Evolutionary conservation across 2,797 vertebrate genomes (phyloP), one percentile per base, ranked within the genome.

Genomic region (Corythornis leucogaster): DNA sequence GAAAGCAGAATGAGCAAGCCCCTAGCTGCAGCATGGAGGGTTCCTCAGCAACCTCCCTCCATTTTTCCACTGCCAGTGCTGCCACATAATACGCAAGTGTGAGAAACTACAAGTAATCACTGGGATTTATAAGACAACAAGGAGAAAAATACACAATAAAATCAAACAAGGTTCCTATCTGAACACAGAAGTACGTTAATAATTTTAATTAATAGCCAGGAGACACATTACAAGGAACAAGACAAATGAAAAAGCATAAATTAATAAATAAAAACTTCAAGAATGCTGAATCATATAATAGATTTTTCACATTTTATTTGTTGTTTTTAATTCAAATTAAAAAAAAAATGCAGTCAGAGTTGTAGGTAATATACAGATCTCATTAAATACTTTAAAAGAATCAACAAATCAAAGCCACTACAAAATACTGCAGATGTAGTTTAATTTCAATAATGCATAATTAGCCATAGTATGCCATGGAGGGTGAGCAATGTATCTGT

Each of bases 131-230:
- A 85, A 58, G 19, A 82, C 24, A 71, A 35, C 1, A 19, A 71
- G 19, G 11, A 74, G 33, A 38, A 67, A 87, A 92, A 55, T 53
- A 31, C 43, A 45, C 55, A 75, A 80, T 69, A 8, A 89, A 95
- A 93, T 87, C 48, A 89, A 95, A 91, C 43, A 68, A 73, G 16
- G 16, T 69, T 94, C 45, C 73, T 74, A 45, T 75, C 40, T 76
- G 35, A 92, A 85, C 59, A 89, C 53, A 83, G 42, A 92, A 59
- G 76, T 87, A 48, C 48, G 62, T 83, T 70, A 79, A 3, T 46
- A 76, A 81, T 88, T 92, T 67, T 88, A 89, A 91, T 89, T 92
- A 92, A 83, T 81, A 77, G 43, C 76, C 70, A 90, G 38, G 54
- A 87, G 82, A 93, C 70, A 80, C 15, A 63, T 86, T 92, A 71